Percentiles rank a stretch among this genome's conserved stretches.
Conservation (phyloP, 1,140 invertebrate genomes). For the Pachyrhynchus sulphureomaculatus region DNA sequence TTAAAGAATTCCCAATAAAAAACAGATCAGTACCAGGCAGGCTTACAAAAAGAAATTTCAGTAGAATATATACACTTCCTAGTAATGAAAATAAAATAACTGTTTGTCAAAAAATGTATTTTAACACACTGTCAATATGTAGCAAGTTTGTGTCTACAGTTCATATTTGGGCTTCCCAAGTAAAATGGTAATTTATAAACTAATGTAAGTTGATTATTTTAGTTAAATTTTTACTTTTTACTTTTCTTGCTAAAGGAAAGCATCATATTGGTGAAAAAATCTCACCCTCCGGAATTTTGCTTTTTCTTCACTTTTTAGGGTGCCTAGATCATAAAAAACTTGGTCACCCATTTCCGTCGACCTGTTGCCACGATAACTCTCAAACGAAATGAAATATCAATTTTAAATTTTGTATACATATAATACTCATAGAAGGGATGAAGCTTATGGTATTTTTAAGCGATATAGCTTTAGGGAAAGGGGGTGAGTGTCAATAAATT, state of each 20-base stretch:
- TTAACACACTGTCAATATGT: conserved; percentile 23
- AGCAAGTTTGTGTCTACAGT: conserved; percentile 17
- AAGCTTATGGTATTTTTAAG: too few relatives aligned
- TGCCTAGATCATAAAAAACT: too few relatives aligned
- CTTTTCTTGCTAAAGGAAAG: too few relatives aligned
- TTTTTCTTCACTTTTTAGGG: too few relatives aligned
- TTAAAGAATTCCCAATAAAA: conserved; percentile 23
- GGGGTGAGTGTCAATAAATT: too few relatives aligned
- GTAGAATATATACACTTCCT: conserved; percentile 13
- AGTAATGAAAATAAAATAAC: conserved; percentile 9
- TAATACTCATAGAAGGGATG: too few relatives aligned
- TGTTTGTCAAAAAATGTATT: conserved; percentile 25
- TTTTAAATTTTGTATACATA: too few relatives aligned
- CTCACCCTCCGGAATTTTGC: background rate
- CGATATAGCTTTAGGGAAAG: too few relatives aligned
- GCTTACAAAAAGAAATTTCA: conserved; percentile 13
- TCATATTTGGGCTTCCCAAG: conserved; percentile 25
- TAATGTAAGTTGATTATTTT: background rate
- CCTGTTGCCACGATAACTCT: too few relatives aligned
- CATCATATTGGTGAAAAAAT: too few relatives aligned
- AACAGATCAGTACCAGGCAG: conserved; percentile 15
- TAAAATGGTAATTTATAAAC: conserved; percentile 17
- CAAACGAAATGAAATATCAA: too few relatives aligned
- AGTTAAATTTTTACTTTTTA: background rate
- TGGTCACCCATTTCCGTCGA: too few relatives aligned